Percentiles rank a stretch among this genome's conserved stretches.
These are phyloP conservation scores for Tetragnatha versicolor DNA, from an alignment of 1,140 invertebrate genomes.

Conservation along the genomic window DNA sequence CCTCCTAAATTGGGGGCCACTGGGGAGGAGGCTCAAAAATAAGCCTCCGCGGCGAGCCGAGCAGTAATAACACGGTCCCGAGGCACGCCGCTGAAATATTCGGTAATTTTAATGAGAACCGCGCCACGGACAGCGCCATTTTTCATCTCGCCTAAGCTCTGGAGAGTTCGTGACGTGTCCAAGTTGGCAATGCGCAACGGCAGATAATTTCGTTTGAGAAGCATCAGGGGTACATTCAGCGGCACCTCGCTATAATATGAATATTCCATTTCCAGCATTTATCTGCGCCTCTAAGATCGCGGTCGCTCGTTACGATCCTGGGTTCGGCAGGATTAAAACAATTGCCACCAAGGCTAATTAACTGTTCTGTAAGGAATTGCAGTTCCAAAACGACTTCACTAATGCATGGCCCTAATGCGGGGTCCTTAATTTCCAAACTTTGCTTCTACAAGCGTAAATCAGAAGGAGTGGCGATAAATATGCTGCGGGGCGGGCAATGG, in stretches of 20 bases:
- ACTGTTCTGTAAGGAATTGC: constrained; percentile 27
- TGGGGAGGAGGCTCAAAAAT: too few species aligned
- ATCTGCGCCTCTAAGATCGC: constrained; percentile 1
- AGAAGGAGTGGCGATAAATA: constrained; percentile 24
- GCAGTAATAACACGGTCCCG: not conserved
- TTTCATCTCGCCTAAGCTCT: not conserved
- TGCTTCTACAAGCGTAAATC: constrained; percentile 28
- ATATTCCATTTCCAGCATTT: constrained; percentile 17
- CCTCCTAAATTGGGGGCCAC: too few species aligned
- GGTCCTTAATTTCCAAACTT: constrained; percentile 34
- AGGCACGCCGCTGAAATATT: not conserved
- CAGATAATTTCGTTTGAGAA: not conserved
- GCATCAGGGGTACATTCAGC: too few species aligned
- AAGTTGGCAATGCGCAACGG: not conserved
- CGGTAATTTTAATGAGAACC: not conserved
- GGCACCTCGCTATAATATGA: constrained; percentile 3
- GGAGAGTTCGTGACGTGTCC: not conserved
- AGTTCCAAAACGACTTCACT: constrained; percentile 26
- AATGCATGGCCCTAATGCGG: constrained; percentile 8
- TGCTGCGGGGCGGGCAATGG: not conserved
- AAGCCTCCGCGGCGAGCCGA: too few species aligned
- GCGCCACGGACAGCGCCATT: not conserved
- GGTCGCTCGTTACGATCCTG: constrained; percentile 12
- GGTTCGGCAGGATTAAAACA: constrained; percentile 29
- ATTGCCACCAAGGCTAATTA: constrained; percentile 45